phyloP scores from a whole-genome alignment of 23 tunicate species.

The Ascidia mentula region DNA sequence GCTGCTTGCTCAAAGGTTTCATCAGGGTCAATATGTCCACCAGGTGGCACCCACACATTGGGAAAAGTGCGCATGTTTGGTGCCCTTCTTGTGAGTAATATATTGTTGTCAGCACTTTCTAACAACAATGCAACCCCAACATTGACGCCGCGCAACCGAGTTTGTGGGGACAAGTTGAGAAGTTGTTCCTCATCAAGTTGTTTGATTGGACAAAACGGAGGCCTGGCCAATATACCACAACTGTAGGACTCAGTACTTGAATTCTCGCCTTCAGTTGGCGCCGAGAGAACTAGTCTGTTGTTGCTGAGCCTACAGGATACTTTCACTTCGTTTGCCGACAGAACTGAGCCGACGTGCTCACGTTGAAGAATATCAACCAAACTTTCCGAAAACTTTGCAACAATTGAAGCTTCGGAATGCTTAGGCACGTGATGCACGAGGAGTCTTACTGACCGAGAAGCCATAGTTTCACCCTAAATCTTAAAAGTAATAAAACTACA shows the following conservation, averaged over 20 bases:
- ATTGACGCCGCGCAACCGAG: conserved; percentile 28
- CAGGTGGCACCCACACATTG: conserved; percentile 88
- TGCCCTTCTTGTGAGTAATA: conserved; percentile 52
- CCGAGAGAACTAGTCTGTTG: neutral
- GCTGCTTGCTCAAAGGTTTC: conserved; percentile 63
- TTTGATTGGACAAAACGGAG: conserved; percentile 65
- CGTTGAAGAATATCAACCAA: neutral
- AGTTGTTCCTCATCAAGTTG: conserved; percentile 9
- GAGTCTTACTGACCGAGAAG: neutral
- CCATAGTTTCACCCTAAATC: too few species aligned
- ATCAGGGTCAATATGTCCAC: conserved; percentile 56
- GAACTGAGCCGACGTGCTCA: neutral
- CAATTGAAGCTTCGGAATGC: neutral
- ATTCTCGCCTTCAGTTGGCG: neutral
- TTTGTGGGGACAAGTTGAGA: conserved; percentile 4
- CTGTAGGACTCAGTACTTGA: neutral
- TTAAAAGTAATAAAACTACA: too few species aligned
- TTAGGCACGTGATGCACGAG: neutral
- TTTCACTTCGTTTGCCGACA: neutral
- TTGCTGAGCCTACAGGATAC: neutral
- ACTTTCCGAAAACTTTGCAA: neutral
- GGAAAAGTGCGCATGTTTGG: conserved; percentile 75
- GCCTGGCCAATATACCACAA: conserved; percentile 21
- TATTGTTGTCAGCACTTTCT: conserved; percentile 51
- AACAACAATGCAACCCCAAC: conserved; percentile 60